Evolutionary conservation across 2,113 vertebrate species (phyloP), one percentile per base, ranked within the genome.

Genomic region (Tonatia bakeri): DNA sequence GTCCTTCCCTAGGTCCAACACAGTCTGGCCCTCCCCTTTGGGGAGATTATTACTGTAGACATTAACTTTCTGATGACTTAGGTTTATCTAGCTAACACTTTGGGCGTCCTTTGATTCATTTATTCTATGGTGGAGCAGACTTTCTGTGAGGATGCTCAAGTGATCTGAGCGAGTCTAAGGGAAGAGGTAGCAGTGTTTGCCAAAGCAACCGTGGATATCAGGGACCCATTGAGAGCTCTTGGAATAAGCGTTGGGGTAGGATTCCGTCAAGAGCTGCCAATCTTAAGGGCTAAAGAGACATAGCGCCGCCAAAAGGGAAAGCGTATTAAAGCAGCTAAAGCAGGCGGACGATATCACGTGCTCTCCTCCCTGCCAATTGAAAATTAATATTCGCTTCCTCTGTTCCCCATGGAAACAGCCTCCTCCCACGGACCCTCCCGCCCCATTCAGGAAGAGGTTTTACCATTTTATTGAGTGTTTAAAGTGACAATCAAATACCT

Each of bases 321-420:
- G 89, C 38, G 22, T 28, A 82, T 88, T 45, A 86, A 93, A 87
- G 81, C 59, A 0, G 22, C 81, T 50, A 52, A 67, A 38, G 24
- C 76, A 3, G 13, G 20, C 9, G 1, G 2, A 31, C 0, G 2
- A 11, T 11, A 20, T 90, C 97, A 97, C 93, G 92, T 96, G 94
- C 11, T 5, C 13, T 15, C 8, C 1, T 0, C 40, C 17, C 56
- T 28, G 76, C 98, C 97, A 97, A 97, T 96, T 50, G 91, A 52
- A 90, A 89, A 83, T 81, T 61, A 65, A 89, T 54, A 61, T 56
- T 69, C 79, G 97, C 97, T 94, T 98, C 96, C 81, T 92, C 86
- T 17, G 40, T 90, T 98, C 94, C 84, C 97, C 94, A 91, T 98
- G 97, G 97, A 97, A 98, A 98, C 98, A 96, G 43, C 79, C 65